These are phyloP conservation scores for Varanus salvator DNA, from an alignment of 2,113 vertebrate genomes.

Conservation along the genomic window DNA sequence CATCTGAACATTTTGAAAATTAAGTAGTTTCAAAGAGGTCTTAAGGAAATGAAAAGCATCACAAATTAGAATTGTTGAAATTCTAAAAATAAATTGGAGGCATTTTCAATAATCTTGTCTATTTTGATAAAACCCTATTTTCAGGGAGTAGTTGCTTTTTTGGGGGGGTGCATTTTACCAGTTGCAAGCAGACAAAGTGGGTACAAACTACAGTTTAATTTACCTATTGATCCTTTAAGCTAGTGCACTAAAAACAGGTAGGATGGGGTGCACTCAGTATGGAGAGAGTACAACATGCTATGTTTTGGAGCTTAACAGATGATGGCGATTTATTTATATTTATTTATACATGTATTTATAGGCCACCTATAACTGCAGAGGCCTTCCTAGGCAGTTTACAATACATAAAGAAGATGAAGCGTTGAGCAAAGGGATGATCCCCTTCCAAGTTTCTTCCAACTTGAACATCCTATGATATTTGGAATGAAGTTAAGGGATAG, in stretches of 20 bases:
- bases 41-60: constrained; percentile 4
- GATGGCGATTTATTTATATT: not conserved
- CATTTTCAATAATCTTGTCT: not conserved
- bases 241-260: not conserved
- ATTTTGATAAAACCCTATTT: not conserved
- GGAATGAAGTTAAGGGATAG: too few relatives aligned
- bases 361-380: too few relatives aligned
- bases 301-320: not conserved
- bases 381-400: too few relatives aligned
- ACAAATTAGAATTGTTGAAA: not conserved
- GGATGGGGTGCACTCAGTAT: not conserved
- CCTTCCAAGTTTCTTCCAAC: too few relatives aligned
- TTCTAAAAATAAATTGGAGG: not conserved
- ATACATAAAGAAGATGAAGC: too few relatives aligned
- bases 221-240: not conserved
- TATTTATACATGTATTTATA: too few relatives aligned
- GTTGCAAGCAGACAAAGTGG: not conserved
- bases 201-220: not conserved
- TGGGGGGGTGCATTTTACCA: not conserved
- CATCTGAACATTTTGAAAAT: not conserved
- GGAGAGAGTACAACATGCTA: not conserved
- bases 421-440: too few relatives aligned
- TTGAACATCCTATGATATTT: too few relatives aligned
- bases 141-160: too few relatives aligned
- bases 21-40: not conserved